Conservation (phyloP, 2,113 vertebrate species). For the Dryoscopus gambensis region DNA sequence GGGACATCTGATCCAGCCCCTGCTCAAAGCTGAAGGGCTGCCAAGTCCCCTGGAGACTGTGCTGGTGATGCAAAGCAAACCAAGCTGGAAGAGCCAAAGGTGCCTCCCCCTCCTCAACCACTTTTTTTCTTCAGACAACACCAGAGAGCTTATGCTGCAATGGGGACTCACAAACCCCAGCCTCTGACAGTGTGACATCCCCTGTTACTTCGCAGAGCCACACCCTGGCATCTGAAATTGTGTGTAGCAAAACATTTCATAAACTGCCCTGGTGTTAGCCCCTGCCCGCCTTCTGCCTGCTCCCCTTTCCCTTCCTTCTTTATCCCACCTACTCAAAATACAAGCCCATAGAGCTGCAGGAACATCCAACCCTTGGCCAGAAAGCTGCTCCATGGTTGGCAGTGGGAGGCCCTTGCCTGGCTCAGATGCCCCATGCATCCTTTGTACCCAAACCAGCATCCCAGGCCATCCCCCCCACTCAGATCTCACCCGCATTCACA, state of each 20-base stretch:
- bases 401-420: neutral
- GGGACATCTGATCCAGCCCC: neutral
- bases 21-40: neutral
- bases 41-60: neutral
- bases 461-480: neutral
- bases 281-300: neutral
- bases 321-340: neutral
- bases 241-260: neutral
- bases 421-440: accelerated
- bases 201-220: neutral
- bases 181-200: neutral
- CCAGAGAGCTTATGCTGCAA: neutral
- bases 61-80: neutral
- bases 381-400: accelerated
- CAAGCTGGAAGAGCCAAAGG: neutral
- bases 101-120: neutral
- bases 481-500: neutral
- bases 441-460: neutral
- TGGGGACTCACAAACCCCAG: neutral
- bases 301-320: neutral
- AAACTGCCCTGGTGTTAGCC: neutral
- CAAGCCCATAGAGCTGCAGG: neutral
- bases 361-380: neutral
- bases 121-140: neutral
- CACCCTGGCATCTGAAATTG: neutral